These are phyloP conservation scores for Melanotaenia pygmaea DNA, from an alignment of 2,797 vertebrate species.

Conservation along the genomic window DNA sequence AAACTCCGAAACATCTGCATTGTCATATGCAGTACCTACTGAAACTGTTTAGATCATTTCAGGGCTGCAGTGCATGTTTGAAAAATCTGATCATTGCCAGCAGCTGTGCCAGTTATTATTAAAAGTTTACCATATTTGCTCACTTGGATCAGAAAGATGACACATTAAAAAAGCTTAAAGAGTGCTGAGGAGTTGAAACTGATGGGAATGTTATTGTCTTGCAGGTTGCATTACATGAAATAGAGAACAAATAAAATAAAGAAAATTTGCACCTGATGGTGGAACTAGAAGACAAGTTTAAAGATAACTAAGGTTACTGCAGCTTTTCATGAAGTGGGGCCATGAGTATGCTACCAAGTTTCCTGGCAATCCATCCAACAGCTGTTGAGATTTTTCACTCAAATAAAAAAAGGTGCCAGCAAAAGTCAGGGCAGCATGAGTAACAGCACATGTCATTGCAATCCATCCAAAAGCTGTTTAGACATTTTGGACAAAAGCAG, in stretches of 20 bases:
- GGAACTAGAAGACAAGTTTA: background rate
- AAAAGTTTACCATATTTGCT: too few species aligned
- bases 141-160: background rate
- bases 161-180: background rate
- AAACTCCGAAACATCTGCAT: background rate
- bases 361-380: background rate
- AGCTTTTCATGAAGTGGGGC: background rate
- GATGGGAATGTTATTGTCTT: background rate
- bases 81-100: background rate
- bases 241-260: background rate
- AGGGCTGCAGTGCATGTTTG: background rate
- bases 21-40: background rate
- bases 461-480: background rate
- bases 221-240: background rate
- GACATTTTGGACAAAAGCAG: constrained; percentile 1
- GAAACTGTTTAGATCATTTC: background rate
- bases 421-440: background rate
- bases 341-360: background rate
- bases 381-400: background rate
- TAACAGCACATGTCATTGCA: background rate
- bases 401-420: background rate
- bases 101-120: background rate
- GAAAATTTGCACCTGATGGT: too few species aligned
- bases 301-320: background rate
- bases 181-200: background rate